phyloP scores from a whole-genome alignment of 1,140 invertebrate species.

The Globodera rostochiensis region DNA sequence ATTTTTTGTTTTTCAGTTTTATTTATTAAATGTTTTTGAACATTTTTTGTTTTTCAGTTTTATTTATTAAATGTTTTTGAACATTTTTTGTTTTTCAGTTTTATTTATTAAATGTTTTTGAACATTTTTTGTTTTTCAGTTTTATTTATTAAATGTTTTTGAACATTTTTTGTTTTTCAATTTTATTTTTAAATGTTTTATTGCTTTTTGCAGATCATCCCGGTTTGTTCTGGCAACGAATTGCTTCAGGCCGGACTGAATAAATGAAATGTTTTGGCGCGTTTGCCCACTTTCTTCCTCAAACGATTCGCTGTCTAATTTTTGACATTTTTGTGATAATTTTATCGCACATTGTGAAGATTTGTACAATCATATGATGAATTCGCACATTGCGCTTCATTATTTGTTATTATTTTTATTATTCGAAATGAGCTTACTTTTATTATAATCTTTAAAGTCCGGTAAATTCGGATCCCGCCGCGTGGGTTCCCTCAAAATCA shows the following conservation, averaged over 20 bases:
- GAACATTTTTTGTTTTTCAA: neutral
- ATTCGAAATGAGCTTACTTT: too few relatives aligned
- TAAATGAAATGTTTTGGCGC: conserved; percentile 21
- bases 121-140: neutral
- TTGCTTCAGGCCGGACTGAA: conserved; percentile 50
- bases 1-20: neutral
- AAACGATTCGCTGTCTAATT: neutral
- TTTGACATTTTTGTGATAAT: neutral
- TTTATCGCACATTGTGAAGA: too few relatives aligned
- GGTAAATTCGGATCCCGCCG: too few relatives aligned
- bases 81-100: neutral
- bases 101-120: too few relatives aligned
- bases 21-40: too few relatives aligned
- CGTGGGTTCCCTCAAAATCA: too few relatives aligned
- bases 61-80: too few relatives aligned
- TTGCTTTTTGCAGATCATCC: conserved; percentile 7
- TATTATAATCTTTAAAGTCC: too few relatives aligned
- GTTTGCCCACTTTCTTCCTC: too few relatives aligned
- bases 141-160: neutral
- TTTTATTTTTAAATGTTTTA: neutral
- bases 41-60: neutral
- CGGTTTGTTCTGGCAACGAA: conserved; percentile 47
- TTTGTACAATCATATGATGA: too few relatives aligned
- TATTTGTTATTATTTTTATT: too few relatives aligned
- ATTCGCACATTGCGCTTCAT: too few relatives aligned